These are phyloP conservation scores for Cantharis lateralis DNA, from an alignment of 2,888 invertebrate species.

Conservation along the genomic window DNA sequence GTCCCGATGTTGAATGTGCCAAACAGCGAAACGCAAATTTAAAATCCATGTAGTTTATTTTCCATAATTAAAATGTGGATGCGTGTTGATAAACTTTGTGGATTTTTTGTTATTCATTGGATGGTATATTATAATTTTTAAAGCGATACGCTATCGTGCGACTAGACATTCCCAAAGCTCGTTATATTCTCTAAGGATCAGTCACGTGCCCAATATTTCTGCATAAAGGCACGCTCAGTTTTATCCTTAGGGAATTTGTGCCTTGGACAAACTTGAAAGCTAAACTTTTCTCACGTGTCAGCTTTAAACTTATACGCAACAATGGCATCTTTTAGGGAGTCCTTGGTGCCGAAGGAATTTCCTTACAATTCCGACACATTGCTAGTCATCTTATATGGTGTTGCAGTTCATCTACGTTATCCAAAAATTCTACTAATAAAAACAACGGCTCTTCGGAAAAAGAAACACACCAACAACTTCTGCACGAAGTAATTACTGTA, in stretches of 20 bases:
- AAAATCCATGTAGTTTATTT: background rate
- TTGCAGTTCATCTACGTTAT: constrained; percentile 51
- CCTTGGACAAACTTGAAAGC: constrained; percentile 14
- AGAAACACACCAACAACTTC: constrained; percentile 66
- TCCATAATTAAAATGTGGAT: background rate
- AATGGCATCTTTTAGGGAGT: constrained; percentile 61
- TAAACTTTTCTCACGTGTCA: constrained; percentile 22
- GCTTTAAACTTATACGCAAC: constrained; percentile 9
- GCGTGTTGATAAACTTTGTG: background rate
- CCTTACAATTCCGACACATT: constrained; percentile 85
- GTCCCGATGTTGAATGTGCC: background rate
- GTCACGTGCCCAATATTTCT: constrained; percentile 20
- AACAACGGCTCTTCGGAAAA: constrained; percentile 54
- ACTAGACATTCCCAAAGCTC: constrained; percentile 11
- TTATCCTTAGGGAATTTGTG: constrained; percentile 21
- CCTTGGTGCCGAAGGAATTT: constrained; percentile 82
- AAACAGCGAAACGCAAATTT: background rate
- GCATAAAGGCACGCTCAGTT: constrained; percentile 16
- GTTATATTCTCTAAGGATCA: constrained; percentile 17
- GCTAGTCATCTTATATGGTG: constrained; percentile 81
- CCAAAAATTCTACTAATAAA: constrained; percentile 59
- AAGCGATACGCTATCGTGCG: constrained; percentile 4
- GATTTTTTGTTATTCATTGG: background rate
- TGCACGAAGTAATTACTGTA: constrained; percentile 78
- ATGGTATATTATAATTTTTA: constrained; percentile 1